Evolutionary conservation across 2,113 vertebrate species (phyloP), one percentile per base, ranked within the genome.

Genomic region (Gymnocephalus cernua): DNA sequence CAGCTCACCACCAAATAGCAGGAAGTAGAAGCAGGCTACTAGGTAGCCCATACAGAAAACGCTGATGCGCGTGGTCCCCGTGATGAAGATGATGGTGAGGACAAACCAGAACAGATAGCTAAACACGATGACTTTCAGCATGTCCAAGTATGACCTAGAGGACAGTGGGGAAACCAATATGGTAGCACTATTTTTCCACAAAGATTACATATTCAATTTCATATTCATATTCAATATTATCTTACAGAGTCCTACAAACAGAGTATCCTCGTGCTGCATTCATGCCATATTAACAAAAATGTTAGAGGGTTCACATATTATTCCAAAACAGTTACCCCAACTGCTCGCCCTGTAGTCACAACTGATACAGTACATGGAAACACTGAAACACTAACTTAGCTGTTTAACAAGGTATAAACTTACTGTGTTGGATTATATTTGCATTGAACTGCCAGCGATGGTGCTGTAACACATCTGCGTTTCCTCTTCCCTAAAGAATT

Each of bases 31-130:
- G 83, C 98, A 99, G 77, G 97, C 98, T 84, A 99, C 96, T 89
- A 99, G 93, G 92, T 99, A 99, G 14, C 98, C 98, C 98, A 99
- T 99, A 58, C 98, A 99, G 92, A 99, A 99, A 89, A 99, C 94
- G 85, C 98, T 99, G 96, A 99, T 99, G 27, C 98, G 96, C 0
- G 98, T 99, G 4, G 98, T 99, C 15, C 98, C 98, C 1, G 98
- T 99, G 88, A 99, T 97, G 95, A 99, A 99, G 95, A 99, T 98
- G 92, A 99, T 97, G 27, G 98, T 99, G 79, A 99, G 97, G 77
- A 99, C 98, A 29, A 99, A 99, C 98, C 98, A 99, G 95, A 99
- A 99, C 83, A 99, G 95, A 91, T 99, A 99, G 94, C 98, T 99
- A 88, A 99, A 99, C 94, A 96, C 95, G 84, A 98, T 96, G 85